A percentile compares a stretch with the other conserved stretches of the same genome.
These are phyloP conservation scores for Drosophila nigricruria DNA, from an alignment of 2,888 invertebrate genomes.

Conservation along the genomic window DNA sequence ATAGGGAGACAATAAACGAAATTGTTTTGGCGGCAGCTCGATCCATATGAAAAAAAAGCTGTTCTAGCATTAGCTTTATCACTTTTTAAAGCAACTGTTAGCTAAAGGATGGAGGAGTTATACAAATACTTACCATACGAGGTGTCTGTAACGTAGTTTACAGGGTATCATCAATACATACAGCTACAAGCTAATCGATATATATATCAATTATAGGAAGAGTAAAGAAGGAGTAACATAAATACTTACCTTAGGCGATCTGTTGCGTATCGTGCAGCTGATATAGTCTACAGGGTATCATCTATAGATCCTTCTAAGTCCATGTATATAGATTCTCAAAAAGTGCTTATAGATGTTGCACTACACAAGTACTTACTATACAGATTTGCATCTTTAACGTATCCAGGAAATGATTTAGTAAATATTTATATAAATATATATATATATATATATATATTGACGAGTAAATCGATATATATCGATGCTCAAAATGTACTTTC, in stretches of 20 bases:
- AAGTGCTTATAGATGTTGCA: background rate
- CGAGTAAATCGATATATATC: background rate
- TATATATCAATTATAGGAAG: too few relatives aligned
- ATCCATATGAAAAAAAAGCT: slow-evolving; percentile 10
- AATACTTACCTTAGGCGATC: background rate
- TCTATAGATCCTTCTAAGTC: background rate
- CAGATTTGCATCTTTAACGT: too few relatives aligned
- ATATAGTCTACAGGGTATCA: too few relatives aligned
- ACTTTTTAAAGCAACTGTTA: slow-evolving; percentile 15
- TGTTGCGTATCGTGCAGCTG: background rate
- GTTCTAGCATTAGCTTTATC: slow-evolving; percentile 5
- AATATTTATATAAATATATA: too few relatives aligned
- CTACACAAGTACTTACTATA: background rate
- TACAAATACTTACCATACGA: too few relatives aligned
- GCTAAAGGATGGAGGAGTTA: too few relatives aligned
- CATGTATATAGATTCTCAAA: background rate
- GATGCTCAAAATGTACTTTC: background rate
- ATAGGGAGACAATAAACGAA: slow-evolving; percentile 47
- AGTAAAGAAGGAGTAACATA: too few relatives aligned
- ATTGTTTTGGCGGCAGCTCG: slow-evolving; percentile 50
- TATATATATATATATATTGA: background rate
- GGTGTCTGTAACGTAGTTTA: too few relatives aligned
- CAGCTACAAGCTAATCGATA: background rate
- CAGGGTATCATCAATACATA: background rate
- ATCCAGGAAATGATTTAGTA: too few relatives aligned